phyloP scores from a whole-genome alignment of 2,113 vertebrate species.

The Athene noctua region DNA sequence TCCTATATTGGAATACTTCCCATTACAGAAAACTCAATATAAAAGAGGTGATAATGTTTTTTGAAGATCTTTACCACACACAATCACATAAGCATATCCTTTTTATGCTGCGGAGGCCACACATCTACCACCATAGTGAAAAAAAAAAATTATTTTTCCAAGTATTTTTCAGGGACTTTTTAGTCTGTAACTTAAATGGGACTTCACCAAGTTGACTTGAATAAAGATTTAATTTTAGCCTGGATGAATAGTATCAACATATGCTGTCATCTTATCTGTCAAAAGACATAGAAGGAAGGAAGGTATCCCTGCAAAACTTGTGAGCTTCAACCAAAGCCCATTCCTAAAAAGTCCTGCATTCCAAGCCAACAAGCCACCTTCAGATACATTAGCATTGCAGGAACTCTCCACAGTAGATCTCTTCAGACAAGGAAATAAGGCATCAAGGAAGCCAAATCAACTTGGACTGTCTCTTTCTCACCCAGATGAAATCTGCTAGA shows the following conservation, averaged over 20 bases:
- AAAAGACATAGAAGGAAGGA: not conserved
- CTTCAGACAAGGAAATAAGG: not conserved
- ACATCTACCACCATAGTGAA: not conserved
- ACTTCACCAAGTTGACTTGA: not conserved
- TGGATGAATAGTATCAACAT: not conserved
- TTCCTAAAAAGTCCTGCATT: not conserved
- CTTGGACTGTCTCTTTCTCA: not conserved
- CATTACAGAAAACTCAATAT: not conserved
- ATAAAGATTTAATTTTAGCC: not conserved
- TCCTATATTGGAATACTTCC: not conserved
- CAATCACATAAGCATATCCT: fast-evolving
- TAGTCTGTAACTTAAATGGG: not conserved
- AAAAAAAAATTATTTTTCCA: not conserved
- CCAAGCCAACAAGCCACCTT: not conserved
- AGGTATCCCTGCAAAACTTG: not conserved
- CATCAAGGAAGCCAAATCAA: not conserved
- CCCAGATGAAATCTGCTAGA: not conserved
- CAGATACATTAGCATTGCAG: not conserved
- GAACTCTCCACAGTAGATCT: not conserved
- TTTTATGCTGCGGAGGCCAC: not conserved
- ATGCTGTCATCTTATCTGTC: not conserved
- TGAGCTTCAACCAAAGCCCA: not conserved
- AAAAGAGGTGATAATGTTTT: not conserved
- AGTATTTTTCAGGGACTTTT: not conserved
- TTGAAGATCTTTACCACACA: not conserved